Conservation (phyloP, 2,888 invertebrate genomes). For the Temnothorax ravouxi region DNA sequence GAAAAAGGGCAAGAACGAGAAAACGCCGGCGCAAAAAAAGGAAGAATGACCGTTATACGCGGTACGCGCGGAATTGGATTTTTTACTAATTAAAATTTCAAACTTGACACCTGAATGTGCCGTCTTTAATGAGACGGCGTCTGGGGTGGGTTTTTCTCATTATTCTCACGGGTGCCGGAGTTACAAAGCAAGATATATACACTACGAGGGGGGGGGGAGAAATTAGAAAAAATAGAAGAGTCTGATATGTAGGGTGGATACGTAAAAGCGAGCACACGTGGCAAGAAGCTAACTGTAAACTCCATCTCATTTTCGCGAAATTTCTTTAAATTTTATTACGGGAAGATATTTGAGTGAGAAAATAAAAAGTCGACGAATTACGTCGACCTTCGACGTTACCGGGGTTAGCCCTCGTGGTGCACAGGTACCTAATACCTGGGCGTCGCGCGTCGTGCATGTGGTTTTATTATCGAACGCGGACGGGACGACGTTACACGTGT, state of each 20-base stretch:
- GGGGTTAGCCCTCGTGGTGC: constrained; percentile 16
- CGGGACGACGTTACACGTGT: constrained; percentile 14
- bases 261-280: constrained; percentile 36
- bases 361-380: constrained; percentile 60
- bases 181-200: constrained; percentile 32
- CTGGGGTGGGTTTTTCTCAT: constrained; percentile 75
- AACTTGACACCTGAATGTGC: constrained; percentile 78
- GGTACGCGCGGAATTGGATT: constrained; percentile 69
- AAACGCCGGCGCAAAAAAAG: constrained; percentile 14
- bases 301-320: constrained; percentile 51
- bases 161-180: constrained; percentile 70
- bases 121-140: constrained; percentile 80
- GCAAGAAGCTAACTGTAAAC: constrained; percentile 48
- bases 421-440: background rate
- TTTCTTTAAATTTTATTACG: constrained; percentile 63
- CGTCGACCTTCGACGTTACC: constrained; percentile 41
- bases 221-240: background rate
- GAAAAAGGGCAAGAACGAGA: constrained; percentile 33
- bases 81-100: constrained; percentile 82
- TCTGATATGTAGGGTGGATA: background rate
- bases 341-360: constrained; percentile 45
- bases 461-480: constrained; percentile 5
- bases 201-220: no score
- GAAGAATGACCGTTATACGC: constrained; percentile 49
- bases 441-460: no score